These are phyloP conservation scores for Sebastes vulpes DNA, from an alignment of 2,797 vertebrate genomes.

Conservation along the genomic window DNA sequence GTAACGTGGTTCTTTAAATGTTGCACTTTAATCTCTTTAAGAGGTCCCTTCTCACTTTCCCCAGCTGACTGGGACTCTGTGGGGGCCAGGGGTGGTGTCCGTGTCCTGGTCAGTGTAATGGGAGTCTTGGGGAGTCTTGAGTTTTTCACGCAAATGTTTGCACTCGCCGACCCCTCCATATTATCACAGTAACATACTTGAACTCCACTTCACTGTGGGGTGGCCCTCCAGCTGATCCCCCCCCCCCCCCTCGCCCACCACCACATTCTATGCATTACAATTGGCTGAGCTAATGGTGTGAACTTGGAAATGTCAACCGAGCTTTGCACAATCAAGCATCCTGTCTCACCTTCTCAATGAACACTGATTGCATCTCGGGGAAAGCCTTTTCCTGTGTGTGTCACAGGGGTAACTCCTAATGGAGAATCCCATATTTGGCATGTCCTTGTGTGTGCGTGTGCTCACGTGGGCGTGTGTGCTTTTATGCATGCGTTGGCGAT, in stretches of 20 bases:
- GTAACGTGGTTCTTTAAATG: neutral
- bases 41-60: neutral
- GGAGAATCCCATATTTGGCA: constrained; percentile 21
- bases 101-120: neutral
- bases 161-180: constrained; percentile 21
- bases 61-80: neutral
- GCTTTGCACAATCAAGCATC: constrained; percentile 30
- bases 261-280: neutral
- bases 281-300: constrained; percentile 32
- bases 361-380: constrained; percentile 33
- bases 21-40: neutral
- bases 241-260: neutral
- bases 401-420: constrained; percentile 31
- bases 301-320: constrained; percentile 16
- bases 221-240: constrained; percentile 9
- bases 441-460: neutral
- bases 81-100: neutral
- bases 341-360: constrained; percentile 32
- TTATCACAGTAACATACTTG: constrained; percentile 51
- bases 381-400: constrained; percentile 49
- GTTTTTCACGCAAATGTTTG: constrained; percentile 14
- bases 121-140: neutral
- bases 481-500: constrained; percentile 11
- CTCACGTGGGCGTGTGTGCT: neutral
- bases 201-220: constrained; percentile 16